These are phyloP conservation scores for Chloroclystis v-ata DNA, from an alignment of 2,888 invertebrate genomes.

Conservation along the genomic window DNA sequence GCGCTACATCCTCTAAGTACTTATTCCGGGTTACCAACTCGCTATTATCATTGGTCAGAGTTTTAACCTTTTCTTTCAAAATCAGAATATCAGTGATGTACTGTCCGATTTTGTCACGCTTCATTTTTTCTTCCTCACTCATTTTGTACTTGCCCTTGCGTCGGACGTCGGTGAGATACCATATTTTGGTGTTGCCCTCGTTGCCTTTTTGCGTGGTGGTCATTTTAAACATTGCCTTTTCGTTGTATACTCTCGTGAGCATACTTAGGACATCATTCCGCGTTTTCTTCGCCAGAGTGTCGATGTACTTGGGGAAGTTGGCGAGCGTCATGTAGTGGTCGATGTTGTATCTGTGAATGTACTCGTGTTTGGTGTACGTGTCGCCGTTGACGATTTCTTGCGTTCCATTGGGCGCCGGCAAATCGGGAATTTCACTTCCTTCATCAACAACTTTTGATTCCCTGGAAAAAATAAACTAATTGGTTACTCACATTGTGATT, in stretches of 20 bases:
- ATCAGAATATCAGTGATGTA: slow-evolving; percentile 28
- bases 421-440: slow-evolving; percentile 15
- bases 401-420: slow-evolving; percentile 19
- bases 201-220: slow-evolving; percentile 41
- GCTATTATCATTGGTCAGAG: slow-evolving; percentile 27
- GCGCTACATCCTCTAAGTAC: slow-evolving; percentile 27
- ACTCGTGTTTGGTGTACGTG: slow-evolving; percentile 38
- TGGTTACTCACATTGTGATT: not conserved
- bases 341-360: slow-evolving; percentile 43
- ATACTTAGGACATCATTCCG: slow-evolving; percentile 36
- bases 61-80: slow-evolving; percentile 29
- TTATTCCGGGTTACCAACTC: slow-evolving; percentile 28
- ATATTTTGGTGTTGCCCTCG: slow-evolving; percentile 42
- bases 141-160: slow-evolving; percentile 30
- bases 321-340: slow-evolving; percentile 42
- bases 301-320: slow-evolving; percentile 41
- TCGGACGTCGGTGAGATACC: slow-evolving; percentile 37
- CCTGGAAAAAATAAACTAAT: slow-evolving; percentile 11
- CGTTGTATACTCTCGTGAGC: slow-evolving; percentile 41
- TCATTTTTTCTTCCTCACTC: slow-evolving; percentile 30
- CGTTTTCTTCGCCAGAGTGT: slow-evolving; percentile 39
- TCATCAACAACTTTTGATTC: slow-evolving; percentile 8
- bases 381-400: slow-evolving; percentile 25
- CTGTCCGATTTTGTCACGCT: slow-evolving; percentile 28
- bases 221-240: slow-evolving; percentile 47